Conservation (phyloP, 1,140 invertebrate genomes). For the Papilio polytes region DNA sequence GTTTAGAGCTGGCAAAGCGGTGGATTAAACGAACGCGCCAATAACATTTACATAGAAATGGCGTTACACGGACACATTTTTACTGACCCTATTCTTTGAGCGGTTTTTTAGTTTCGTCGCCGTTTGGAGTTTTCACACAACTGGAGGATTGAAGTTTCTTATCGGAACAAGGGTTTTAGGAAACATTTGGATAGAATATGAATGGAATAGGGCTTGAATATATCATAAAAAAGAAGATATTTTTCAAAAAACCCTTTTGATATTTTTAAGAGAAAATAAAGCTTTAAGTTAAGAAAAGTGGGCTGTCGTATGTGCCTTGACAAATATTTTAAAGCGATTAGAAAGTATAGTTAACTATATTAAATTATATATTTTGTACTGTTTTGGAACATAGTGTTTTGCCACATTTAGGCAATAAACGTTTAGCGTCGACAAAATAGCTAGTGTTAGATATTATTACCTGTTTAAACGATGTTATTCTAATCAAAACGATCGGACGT, state of each 20-base stretch:
- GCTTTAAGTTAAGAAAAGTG: no score
- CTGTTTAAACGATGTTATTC: slow-evolving; percentile 3
- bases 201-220: neutral
- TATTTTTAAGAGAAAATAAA: no score
- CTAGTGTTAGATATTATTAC: slow-evolving; percentile 18
- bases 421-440: neutral
- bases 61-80: slow-evolving; percentile 60
- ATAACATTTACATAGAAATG: slow-evolving; percentile 81
- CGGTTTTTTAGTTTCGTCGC: slow-evolving; percentile 45
- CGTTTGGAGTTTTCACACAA: slow-evolving; percentile 40
- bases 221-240: no score
- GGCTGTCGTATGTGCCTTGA: no score
- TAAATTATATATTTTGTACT: no score
- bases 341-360: no score
- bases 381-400: neutral
- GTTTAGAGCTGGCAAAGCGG: slow-evolving; percentile 64
- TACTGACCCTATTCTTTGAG: slow-evolving; percentile 56
- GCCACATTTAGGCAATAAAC: neutral
- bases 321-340: no score
- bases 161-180: neutral
- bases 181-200: neutral
- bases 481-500: neutral
- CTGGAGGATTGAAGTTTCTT: slow-evolving; percentile 6
- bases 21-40: slow-evolving; percentile 74
- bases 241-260: no score